Base-by-base conservation (phyloP, 2,888 invertebrate genomes). In the Balanococcus diminutus region DNA sequence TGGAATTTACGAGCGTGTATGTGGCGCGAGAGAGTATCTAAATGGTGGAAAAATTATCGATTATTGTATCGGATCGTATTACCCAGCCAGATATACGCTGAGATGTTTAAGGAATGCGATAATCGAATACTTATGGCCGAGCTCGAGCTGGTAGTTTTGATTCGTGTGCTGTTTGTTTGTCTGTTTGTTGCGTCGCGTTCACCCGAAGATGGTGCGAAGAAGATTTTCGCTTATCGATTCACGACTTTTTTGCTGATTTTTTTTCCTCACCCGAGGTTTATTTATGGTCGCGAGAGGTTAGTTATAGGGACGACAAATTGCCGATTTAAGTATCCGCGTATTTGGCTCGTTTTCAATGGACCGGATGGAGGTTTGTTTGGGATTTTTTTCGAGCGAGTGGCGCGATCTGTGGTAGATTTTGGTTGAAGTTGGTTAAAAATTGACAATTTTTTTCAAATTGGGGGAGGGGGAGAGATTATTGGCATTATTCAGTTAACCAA, bases 1-100 rank as follows among this genome's bases (percentile, higher is more conserved):
- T 67, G 67, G 67, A 31, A 67, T 67, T 67, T 67, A 67, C 67
- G 67, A 67, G 28, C 67, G 67, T 67, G 28, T 67, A 28, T 28
- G 25, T 61, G 67, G 22, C 56, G 19, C 19, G 14, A 5, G 42
- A 42, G 42, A 42, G 42, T 42, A 42, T 2, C 14, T 72, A 31
- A 31, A 31, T 72, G 72, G 72, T 72, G 72, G 31, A 72, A 31
- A 72, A 28, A 72, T 72, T 72, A 56, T 56, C 56, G 56, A 56
- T 56, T 56, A 56, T 56, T 56, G 56, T 56, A 56, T 56, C 56
- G 56, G 56, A 56, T 56, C 56, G 56, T 56, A 56, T 56, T 56
- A 56, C 56, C 5, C 22, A 0, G 22, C 6, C 8, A 22, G 19
- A 22, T 56, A 56, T 56, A 56, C n/a, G n/a, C 5, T n/a, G 2